phyloP scores from a whole-genome alignment of 2,888 invertebrate species.

The Coleophora deauratella region DNA sequence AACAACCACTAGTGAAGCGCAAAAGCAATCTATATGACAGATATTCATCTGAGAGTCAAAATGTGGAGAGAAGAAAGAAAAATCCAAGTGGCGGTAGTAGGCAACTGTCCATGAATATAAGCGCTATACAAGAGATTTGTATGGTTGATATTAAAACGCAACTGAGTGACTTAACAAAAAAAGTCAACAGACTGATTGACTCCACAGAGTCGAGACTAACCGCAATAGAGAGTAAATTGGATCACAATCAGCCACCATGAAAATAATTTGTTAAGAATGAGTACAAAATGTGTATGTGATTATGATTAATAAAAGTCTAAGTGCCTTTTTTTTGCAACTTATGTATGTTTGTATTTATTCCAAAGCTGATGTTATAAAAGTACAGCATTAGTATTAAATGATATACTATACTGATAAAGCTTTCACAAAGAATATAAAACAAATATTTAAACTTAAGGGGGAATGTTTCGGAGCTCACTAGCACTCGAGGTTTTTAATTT shows the following conservation, averaged over 20 bases:
- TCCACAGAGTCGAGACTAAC: constrained; percentile 40
- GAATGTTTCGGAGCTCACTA: too few species aligned
- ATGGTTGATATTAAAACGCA: constrained; percentile 65
- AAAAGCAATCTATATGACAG: constrained; percentile 60
- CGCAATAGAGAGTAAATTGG: constrained; percentile 44
- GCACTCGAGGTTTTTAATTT: too few species aligned
- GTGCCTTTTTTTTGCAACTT: too few species aligned
- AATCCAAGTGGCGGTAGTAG: constrained; percentile 41
- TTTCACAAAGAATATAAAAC: too few species aligned
- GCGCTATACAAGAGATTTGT: constrained; percentile 64
- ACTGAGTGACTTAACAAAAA: constrained; percentile 51
- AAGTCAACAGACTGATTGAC: constrained; percentile 52
- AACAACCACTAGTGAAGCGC: constrained; percentile 49
- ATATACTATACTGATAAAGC: too few species aligned
- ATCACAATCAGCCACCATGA: constrained; percentile 24
- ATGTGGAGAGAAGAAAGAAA: constrained; percentile 53
- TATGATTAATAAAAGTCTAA: too few species aligned
- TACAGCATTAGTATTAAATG: too few species aligned
- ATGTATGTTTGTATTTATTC: too few species aligned
- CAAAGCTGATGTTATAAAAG: too few species aligned
- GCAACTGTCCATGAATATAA: constrained; percentile 51
- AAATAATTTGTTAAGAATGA: not conserved
- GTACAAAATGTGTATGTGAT: too few species aligned
- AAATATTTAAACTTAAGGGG: too few species aligned
- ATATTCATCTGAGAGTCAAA: constrained; percentile 56